Evolutionary conservation across 37 sponge, comb jelly and placozoan species (phyloP), one percentile per base, ranked within the genome.

Genomic region (Ephydatia muelleri): DNA sequence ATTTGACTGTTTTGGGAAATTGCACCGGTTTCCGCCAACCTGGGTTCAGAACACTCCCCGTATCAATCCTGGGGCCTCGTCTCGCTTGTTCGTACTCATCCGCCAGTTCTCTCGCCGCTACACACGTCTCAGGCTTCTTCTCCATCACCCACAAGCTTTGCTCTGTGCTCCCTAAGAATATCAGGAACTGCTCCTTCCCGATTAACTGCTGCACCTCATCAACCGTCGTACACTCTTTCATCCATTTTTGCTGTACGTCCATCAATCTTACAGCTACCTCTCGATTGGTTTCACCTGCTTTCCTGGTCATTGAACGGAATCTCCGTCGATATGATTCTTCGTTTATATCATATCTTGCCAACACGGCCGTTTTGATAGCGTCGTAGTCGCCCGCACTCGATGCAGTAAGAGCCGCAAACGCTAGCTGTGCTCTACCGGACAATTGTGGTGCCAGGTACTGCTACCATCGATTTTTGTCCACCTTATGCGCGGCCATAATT

Each of bases 251-350:
- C 22, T 35, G 31, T 9, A 79, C 29, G 38, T 87, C 82, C 66
- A 74, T 26, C 48, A 76, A 23, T 26, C 82, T 39, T 0, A 43
- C 73, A 0, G 77, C 71, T 57, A 87, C 34, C 73, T 87, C 88
- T 2, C 82, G 23, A 67, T 88, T 67, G 12, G 79, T 83, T 28
- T 88, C 88, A 38, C 76, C 83, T 5, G 30, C 30, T 65, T 72
- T 72, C 66, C 48, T 6, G 5, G 40, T 33, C 8, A 70, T 76
- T 22, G 72, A 13, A 32, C 90, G 32, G 70, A 90, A 90, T 22
- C 85, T 67, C 30, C 68, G 77, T 12, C 85, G 75, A 29, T 85
- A 85, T 49, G 70, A 43, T 64, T 90, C 90, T 27, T 81, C 85
- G 33, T 68, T 80, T 22, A 85, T 68, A 40, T 90, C 70, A 64